Conservation (phyloP, 2,888 invertebrate genomes). For the Machimus atricapillus region DNA sequence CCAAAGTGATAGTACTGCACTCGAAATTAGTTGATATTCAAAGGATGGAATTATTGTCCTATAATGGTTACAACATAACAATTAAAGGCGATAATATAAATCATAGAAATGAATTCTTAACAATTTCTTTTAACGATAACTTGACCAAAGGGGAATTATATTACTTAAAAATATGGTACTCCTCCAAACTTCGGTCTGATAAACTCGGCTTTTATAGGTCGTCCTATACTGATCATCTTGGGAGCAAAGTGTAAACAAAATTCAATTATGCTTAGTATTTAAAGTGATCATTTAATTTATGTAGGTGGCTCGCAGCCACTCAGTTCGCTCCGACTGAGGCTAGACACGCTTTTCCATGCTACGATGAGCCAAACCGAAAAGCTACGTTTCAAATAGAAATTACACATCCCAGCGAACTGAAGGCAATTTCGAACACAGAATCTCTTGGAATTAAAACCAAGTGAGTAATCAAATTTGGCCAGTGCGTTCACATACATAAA, state of each 20-base stretch:
- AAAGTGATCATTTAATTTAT: neutral
- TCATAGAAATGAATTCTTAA: conserved; percentile 30
- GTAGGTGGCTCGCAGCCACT: conserved; percentile 65
- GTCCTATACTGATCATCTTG: conserved; percentile 58
- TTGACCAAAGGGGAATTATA: conserved; percentile 55
- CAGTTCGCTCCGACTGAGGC: conserved; percentile 71
- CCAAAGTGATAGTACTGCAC: conserved; percentile 59
- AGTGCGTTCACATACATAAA: neutral
- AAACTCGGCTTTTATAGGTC: conserved; percentile 71
- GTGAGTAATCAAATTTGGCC: neutral
- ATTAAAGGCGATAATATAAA: neutral
- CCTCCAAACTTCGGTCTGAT: conserved; percentile 66
- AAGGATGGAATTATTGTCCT: neutral
- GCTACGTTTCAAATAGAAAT: conserved; percentile 70
- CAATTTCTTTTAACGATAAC: conserved; percentile 25
- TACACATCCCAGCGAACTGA: conserved; percentile 60
- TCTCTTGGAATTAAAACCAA: neutral
- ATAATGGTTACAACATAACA: neutral
- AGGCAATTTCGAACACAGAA: conserved; percentile 52
- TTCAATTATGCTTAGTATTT: neutral
- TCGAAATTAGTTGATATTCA: conserved; percentile 29
- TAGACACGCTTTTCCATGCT: conserved; percentile 74
- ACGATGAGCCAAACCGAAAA: conserved; percentile 73
- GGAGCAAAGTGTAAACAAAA: conserved; percentile 46
- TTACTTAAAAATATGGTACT: conserved; percentile 64